Conservation (phyloP, 2,113 vertebrate species). For the Sigmodon hispidus region DNA sequence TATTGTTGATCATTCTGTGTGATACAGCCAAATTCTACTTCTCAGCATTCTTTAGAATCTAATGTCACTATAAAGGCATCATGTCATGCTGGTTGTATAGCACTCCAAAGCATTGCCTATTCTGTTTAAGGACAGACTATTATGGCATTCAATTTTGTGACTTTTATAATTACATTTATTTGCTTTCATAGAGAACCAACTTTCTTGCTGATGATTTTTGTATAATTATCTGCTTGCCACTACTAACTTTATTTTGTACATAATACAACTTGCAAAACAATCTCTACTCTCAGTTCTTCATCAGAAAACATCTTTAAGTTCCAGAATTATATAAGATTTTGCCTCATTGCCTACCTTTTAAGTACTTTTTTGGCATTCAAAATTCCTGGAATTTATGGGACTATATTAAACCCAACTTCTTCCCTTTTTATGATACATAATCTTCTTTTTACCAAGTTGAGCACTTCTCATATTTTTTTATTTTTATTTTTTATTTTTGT, state of each 20-base stretch:
- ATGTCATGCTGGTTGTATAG: neutral
- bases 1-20: neutral
- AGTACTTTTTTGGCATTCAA: neutral
- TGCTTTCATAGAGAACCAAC: neutral
- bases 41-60: neutral
- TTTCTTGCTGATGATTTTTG: neutral
- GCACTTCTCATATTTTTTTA: too few relatives aligned
- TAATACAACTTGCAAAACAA: neutral
- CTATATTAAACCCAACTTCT: fast-evolving
- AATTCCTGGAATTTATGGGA: neutral
- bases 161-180: neutral
- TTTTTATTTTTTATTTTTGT: too few relatives aligned
- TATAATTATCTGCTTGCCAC: too few relatives aligned
- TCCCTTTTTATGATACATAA: neutral
- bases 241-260: neutral
- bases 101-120: fast-evolving
- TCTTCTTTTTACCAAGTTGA: neutral
- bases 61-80: neutral
- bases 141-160: neutral
- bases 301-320: neutral
- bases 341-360: neutral
- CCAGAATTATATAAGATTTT: neutral
- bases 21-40: neutral
- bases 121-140: neutral
- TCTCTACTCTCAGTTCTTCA: neutral